phyloP scores from a whole-genome alignment of 2,888 invertebrate genomes.

The Gandaritis pyraliata region DNA sequence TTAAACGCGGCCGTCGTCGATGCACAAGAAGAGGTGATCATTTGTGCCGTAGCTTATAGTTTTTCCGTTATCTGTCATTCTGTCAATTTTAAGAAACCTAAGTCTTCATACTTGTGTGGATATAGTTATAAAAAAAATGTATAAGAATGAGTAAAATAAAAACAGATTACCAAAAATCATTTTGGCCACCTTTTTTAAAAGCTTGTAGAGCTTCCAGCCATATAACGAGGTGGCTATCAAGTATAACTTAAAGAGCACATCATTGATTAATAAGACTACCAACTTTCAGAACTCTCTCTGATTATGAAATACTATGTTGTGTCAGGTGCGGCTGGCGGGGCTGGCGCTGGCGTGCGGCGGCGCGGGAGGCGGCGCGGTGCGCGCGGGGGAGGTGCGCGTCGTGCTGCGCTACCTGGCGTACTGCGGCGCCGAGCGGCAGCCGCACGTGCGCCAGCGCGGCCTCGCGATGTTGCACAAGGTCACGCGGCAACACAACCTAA shows the following conservation, averaged over 20 bases:
- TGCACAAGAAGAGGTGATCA: slow-evolving; percentile 26
- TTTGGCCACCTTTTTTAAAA: too few relatives aligned
- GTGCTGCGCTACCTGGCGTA: slow-evolving; percentile 86
- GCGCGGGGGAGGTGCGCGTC: slow-evolving; percentile 88
- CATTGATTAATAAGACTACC: too few relatives aligned
- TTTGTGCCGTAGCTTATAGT: background rate
- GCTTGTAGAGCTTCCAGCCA: too few relatives aligned
- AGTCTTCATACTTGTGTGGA: too few relatives aligned
- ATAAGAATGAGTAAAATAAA: too few relatives aligned
- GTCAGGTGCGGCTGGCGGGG: slow-evolving; percentile 6
- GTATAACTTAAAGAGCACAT: too few relatives aligned
- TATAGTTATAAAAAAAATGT: too few relatives aligned
- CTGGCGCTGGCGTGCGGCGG: slow-evolving; percentile 66
- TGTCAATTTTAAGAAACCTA: too few relatives aligned
- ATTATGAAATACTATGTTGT: too few relatives aligned
- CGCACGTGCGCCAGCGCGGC: slow-evolving; percentile 88
- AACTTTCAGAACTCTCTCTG: too few relatives aligned
- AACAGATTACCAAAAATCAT: too few relatives aligned
- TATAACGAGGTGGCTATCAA: too few relatives aligned
- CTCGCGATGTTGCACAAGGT: slow-evolving; percentile 90
- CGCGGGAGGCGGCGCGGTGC: slow-evolving; percentile 84
- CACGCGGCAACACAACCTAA: slow-evolving; percentile 11
- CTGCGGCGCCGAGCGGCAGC: slow-evolving; percentile 87
- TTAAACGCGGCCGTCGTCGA: slow-evolving; percentile 23
- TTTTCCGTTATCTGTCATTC: background rate